Percentiles rank a stretch among this genome's conserved stretches.
Conservation (phyloP, 2,113 vertebrate species). For the Glaucomys volans region DNA sequence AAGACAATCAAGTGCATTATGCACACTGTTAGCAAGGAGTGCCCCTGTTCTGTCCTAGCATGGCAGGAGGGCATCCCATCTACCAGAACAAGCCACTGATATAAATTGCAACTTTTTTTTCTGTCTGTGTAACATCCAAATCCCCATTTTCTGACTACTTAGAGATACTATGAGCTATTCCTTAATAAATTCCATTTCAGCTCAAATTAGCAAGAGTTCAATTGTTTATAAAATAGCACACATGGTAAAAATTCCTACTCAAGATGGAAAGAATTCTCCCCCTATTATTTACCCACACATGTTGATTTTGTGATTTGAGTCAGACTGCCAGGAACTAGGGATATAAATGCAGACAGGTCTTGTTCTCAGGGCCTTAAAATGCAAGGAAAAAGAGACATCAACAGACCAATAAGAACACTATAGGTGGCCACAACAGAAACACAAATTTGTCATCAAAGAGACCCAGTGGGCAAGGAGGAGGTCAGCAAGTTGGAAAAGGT, state of each 20-base stretch:
- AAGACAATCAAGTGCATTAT: no score
- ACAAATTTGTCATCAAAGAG: neutral
- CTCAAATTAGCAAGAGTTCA: slow-evolving; percentile 35
- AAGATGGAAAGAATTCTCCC: neutral
- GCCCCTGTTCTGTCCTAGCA: no score
- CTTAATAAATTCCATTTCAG: slow-evolving; percentile 32
- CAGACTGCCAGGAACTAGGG: neutral
- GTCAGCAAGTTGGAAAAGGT: neutral
- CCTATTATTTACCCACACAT: neutral
- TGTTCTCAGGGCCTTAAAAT: neutral
- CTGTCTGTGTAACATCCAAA: neutral
- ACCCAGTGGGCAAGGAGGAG: neutral
- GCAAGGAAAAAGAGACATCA: neutral
- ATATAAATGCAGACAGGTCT: neutral
- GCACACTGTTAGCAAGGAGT: neutral
- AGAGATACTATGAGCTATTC: slow-evolving; percentile 5
- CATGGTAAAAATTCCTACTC: slow-evolving; percentile 3
- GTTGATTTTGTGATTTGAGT: neutral
- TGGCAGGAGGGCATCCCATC: neutral
- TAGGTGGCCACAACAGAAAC: neutral
- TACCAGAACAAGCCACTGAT: neutral
- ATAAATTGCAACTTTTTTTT: neutral
- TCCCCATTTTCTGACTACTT: neutral
- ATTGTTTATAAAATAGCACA: slow-evolving; percentile 44
- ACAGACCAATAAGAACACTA: neutral